Base-by-base conservation (phyloP, 2,797 vertebrate genomes). In the Acipenser ruthenus region DNA sequence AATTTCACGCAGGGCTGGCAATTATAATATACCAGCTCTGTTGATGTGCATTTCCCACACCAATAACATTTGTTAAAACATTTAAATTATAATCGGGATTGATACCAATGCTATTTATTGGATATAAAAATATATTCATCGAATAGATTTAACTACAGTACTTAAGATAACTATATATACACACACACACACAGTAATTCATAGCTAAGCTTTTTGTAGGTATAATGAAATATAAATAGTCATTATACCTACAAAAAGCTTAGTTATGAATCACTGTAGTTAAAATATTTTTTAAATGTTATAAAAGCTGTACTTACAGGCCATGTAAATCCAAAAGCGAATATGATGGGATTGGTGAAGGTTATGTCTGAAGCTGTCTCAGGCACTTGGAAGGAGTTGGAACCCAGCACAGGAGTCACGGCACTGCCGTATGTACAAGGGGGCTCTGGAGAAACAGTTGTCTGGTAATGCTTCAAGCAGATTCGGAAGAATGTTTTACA, bases 401-500 rank as follows among this genome's bases (percentile, higher is more conserved):
- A 92, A 50, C 95, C 96, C 60, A 99, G 90, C 13, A 99, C 95
- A 0, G 96, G 96, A 12, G 95, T 97, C 82, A 96, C 88, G 1
- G 94, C 86, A 15, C 93, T 95, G 77, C 96, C 96, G 69, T 98
- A 99, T 61, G 96, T 99, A 81, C 96, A 99, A 50, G 96, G 96
- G 1, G 96, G 96, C 74, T 98, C 96, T 0, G 95, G 95, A 53
- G 95, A 95, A 55, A 99, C 95, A 79, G 89, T 97, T 70, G 90
- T 87, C 80, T 98, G 96, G 75, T 98, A 99, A 73, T 99, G 96
- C 82, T 98, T 99, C 77, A 99, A 92, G 79, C 96, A 99, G 70
- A 99, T 90, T 65, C 95, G 90, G 86, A 99, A 99, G 87, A 97
- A 99, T 23, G 96, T 99, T 84, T 94, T 92, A 86, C 96, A 99